Percentiles rank a stretch among this genome's conserved stretches.
phyloP scores from a whole-genome alignment of 2,888 invertebrate species.

The Brachyptera putata region DNA sequence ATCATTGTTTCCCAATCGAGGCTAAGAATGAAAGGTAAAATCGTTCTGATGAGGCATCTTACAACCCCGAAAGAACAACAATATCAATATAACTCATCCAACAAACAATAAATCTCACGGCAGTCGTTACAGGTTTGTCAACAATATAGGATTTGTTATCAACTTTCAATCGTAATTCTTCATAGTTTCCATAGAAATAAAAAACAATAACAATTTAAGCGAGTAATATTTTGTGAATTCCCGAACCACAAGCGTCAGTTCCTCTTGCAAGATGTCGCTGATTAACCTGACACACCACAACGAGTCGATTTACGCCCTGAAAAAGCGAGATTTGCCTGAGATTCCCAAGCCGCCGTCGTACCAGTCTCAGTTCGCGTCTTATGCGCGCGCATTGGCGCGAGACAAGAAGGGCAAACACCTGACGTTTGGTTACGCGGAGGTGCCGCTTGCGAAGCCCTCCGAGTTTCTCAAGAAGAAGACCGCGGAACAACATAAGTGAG shows the following conservation, averaged over 20 bases:
- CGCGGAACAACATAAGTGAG: conserved; percentile 47
- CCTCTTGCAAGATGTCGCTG: conserved; percentile 8
- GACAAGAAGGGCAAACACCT: conserved; percentile 43
- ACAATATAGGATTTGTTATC: neutral
- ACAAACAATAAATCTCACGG: too few species aligned
- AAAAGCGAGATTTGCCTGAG: neutral
- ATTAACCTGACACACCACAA: conserved; percentile 1
- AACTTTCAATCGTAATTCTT: neutral
- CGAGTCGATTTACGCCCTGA: neutral
- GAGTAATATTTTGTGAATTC: neutral
- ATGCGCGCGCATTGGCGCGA: neutral
- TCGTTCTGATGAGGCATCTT: too few species aligned
- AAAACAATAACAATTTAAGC: neutral
- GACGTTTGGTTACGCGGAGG: conserved; percentile 67
- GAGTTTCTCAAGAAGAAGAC: conserved; percentile 62
- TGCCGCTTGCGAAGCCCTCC: conserved; percentile 55
- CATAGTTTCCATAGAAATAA: neutral
- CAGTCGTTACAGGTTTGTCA: too few species aligned
- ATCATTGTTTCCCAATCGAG: too few species aligned
- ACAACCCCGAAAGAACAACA: too few species aligned
- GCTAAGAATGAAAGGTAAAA: too few species aligned
- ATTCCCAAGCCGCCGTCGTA: neutral
- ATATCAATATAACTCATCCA: too few species aligned
- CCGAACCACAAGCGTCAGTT: too few species aligned
- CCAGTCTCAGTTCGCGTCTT: neutral